Percentiles rank a stretch among this genome's conserved stretches.
Conservation (phyloP, 2,888 invertebrate genomes). For the Sminthurides aquaticus region DNA sequence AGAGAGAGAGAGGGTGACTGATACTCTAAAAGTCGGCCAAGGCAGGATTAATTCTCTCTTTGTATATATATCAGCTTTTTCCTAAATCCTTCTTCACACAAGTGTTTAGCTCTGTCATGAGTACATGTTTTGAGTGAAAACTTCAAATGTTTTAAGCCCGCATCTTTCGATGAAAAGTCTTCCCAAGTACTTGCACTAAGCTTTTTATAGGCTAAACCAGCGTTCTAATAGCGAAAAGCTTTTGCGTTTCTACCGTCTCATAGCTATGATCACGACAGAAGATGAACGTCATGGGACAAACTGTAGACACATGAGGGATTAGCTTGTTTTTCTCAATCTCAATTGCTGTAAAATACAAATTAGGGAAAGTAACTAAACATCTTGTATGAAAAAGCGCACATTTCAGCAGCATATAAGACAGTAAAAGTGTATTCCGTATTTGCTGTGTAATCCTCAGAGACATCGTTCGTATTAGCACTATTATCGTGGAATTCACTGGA, state of each 20-base stretch:
- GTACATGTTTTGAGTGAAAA: not conserved
- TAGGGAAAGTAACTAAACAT: too few species aligned
- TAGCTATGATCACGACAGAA: not conserved
- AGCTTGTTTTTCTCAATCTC: not conserved
- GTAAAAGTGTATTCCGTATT: too few species aligned
- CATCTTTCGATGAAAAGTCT: too few species aligned
- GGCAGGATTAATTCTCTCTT: not conserved
- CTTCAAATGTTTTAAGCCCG: not conserved
- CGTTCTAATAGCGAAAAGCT: too few species aligned
- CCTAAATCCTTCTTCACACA: not conserved
- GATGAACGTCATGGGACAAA: not conserved
- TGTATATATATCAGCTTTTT: not conserved
- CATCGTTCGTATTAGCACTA: too few species aligned
- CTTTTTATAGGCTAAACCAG: too few species aligned
- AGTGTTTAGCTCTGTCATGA: not conserved
- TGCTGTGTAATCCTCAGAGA: too few species aligned
- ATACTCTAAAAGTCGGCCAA: not conserved
- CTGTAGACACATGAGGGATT: not conserved
- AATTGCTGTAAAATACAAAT: too few species aligned
- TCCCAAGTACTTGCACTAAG: too few species aligned
- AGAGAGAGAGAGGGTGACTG: not conserved
- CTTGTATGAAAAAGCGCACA: too few species aligned
- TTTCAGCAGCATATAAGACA: too few species aligned
- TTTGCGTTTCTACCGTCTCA: not conserved
- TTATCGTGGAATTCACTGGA: too few species aligned